These are phyloP conservation scores for Psephotus haematonotus DNA, from an alignment of 2,113 vertebrate genomes.

Conservation along the genomic window DNA sequence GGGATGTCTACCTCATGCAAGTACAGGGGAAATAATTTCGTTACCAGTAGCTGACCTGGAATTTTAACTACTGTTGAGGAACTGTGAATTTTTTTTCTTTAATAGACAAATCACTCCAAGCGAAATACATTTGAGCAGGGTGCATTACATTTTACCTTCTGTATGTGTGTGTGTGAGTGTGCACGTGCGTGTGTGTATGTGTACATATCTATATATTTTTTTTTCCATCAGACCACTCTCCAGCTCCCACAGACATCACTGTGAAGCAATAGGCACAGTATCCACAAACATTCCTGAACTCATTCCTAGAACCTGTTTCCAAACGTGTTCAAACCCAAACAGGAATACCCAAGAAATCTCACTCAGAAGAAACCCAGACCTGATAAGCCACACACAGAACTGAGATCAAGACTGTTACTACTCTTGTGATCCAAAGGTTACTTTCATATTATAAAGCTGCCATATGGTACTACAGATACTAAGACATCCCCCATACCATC, in stretches of 20 bases:
- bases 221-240: constrained; percentile 27
- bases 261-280: constrained; percentile 54
- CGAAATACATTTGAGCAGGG: constrained; percentile 73
- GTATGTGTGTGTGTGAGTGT: constrained; percentile 31
- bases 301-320: constrained; percentile 23
- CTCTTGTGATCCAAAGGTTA: constrained; percentile 74
- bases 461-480: constrained; percentile 74
- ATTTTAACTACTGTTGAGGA: constrained; percentile 83
- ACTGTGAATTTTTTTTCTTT: constrained; percentile 73
- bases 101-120: constrained; percentile 81
- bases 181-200: constrained; percentile 28
- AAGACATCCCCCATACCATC: constrained; percentile 53
- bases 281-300: constrained; percentile 25
- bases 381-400: background rate
- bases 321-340: background rate
- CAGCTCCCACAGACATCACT: constrained; percentile 17
- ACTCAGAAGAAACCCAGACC: background rate
- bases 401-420: constrained; percentile 54
- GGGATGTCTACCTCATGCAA: constrained; percentile 84
- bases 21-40: constrained; percentile 80
- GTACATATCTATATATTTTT: constrained; percentile 29
- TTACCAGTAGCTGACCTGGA: constrained; percentile 71
- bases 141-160: constrained; percentile 62
- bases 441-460: constrained; percentile 64
- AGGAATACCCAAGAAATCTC: background rate